Evolutionary conservation across 2,113 vertebrate species (phyloP).

Genomic region (Tupaia tana): DNA sequence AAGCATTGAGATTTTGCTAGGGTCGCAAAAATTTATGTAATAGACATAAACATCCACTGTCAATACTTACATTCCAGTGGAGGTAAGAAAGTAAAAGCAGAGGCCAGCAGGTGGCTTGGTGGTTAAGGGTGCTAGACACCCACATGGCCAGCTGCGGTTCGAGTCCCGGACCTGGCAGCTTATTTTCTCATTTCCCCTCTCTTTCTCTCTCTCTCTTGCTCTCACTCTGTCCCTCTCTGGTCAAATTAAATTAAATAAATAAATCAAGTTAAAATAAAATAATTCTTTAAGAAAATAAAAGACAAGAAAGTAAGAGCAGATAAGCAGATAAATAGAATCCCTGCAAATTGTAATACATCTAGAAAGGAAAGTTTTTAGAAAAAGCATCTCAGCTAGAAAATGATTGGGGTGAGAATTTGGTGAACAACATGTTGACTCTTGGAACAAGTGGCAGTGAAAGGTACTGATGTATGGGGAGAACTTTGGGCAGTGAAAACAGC

Average conservation of each 20-base stretch:
- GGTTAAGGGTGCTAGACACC: too few species aligned
- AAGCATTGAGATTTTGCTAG: background rate
- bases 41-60: background rate
- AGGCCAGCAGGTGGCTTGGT: too few species aligned
- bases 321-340: background rate
- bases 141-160: too few species aligned
- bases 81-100: background rate
- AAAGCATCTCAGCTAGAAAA: background rate
- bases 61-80: background rate
- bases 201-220: too few species aligned
- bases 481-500: background rate
- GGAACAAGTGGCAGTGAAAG: background rate
- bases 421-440: background rate
- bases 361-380: background rate
- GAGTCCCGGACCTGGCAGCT: too few species aligned
- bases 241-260: too few species aligned
- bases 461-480: background rate
- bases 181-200: too few species aligned
- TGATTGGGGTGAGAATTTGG: background rate
- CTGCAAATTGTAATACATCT: background rate
- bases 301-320: background rate
- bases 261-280: too few species aligned
- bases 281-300: too few species aligned
- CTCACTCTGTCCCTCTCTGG: too few species aligned
- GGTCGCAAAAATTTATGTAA: background rate